Percentiles rank a stretch among this genome's conserved stretches.
Conservation (phyloP, 2,888 invertebrate species). For the Lordiphosa fenestrarum region DNA sequence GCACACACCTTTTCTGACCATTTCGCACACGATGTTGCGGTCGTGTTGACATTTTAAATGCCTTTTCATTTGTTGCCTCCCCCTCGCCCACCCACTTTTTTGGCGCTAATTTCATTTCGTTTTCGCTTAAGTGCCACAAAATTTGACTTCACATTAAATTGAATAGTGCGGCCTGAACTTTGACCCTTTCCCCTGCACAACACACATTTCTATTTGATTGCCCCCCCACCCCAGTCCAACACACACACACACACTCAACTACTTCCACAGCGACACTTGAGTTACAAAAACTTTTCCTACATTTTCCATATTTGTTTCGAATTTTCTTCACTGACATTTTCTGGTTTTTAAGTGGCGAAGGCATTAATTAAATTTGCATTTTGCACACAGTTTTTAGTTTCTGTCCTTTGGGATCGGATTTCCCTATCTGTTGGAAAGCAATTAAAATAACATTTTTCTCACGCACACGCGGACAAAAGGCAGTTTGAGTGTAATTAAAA, state of each 20-base stretch:
- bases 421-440: conserved; percentile 26
- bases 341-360: conserved; percentile 24
- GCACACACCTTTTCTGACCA: conserved; percentile 66
- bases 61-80: conserved; percentile 64
- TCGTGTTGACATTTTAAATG: conserved; percentile 74
- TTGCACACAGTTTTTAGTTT: conserved; percentile 29
- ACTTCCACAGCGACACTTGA: conserved; percentile 39
- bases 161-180: conserved; percentile 38
- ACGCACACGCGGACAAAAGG: conserved; percentile 24
- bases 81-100: background rate
- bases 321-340: conserved; percentile 26
- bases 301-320: conserved; percentile 53
- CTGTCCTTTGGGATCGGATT: conserved; percentile 17
- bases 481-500: conserved; percentile 64
- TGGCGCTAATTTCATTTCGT: conserved; percentile 66
- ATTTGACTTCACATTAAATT: conserved; percentile 44
- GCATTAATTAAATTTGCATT: conserved; percentile 63
- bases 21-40: conserved; percentile 72
- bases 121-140: conserved; percentile 58
- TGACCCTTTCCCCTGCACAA: conserved; percentile 33
- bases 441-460: conserved; percentile 60
- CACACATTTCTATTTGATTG: conserved; percentile 33
- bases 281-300: conserved; percentile 42
- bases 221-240: conserved; percentile 8
- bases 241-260: no score